phyloP scores from a whole-genome alignment of 2,888 invertebrate species.

The Euplexia lucipara region DNA sequence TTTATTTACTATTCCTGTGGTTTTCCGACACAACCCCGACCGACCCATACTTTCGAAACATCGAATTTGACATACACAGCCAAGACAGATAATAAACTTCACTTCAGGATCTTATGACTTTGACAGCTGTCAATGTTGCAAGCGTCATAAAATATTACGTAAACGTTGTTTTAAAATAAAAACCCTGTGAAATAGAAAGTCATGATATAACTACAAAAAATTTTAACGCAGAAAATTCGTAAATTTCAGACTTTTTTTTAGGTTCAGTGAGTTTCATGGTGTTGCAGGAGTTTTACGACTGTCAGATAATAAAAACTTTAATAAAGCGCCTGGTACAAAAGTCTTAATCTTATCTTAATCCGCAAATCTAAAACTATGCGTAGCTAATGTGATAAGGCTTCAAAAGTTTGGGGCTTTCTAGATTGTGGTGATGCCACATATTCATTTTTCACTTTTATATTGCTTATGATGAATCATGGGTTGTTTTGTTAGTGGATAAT shows the following conservation, averaged over 20 bases:
- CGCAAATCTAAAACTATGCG: neutral
- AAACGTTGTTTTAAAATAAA: neutral
- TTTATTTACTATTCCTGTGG: constrained; percentile 24
- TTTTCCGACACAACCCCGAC: constrained; percentile 19
- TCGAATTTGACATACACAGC: constrained; percentile 23
- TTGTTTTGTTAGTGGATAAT: too few relatives aligned
- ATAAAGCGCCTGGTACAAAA: neutral
- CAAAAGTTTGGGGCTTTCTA: too few relatives aligned
- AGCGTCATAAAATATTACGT: neutral
- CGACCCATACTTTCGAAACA: constrained; percentile 40
- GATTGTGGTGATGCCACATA: too few relatives aligned
- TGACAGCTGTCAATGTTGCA: constrained; percentile 39
- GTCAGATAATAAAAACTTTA: neutral
- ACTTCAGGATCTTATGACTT: constrained; percentile 47
- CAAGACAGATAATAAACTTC: neutral
- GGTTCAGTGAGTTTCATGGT: neutral
- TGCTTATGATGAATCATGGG: too few relatives aligned
- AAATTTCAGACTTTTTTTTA: too few relatives aligned
- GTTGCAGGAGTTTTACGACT: neutral
- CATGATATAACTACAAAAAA: neutral
- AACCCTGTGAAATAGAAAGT: neutral
- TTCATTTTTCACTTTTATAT: too few relatives aligned
- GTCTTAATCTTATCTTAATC: too few relatives aligned
- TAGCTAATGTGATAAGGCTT: too few relatives aligned
- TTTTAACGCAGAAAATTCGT: too few relatives aligned